phyloP scores from a whole-genome alignment of 2,888 invertebrate genomes.

The Sturmia bella region DNA sequence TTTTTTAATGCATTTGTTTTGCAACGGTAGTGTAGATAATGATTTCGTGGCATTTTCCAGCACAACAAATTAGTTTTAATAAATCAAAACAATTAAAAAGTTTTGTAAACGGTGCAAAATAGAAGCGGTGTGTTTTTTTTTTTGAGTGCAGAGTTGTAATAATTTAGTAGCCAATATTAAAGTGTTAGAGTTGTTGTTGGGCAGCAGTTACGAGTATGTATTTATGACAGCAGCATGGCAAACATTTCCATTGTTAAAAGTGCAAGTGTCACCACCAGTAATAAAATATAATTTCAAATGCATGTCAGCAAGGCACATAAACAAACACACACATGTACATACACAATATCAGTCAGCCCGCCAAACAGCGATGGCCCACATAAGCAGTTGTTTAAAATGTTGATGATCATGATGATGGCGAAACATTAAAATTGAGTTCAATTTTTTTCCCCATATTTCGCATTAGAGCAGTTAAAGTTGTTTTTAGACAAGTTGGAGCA shows the following conservation, averaged over 20 bases:
- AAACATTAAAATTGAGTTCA: constrained; percentile 25
- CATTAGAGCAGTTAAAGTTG: constrained; percentile 7
- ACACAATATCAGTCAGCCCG: not conserved
- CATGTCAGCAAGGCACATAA: constrained; percentile 40
- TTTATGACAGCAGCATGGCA: constrained; percentile 19
- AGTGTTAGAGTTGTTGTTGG: constrained; percentile 4
- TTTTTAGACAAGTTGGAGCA: not conserved
- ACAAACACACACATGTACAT: not conserved
- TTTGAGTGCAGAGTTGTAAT: constrained; percentile 34
- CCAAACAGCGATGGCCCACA: constrained; percentile 22
- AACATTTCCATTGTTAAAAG: constrained; percentile 39
- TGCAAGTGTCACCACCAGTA: constrained; percentile 45
- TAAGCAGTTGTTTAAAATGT: constrained; percentile 14
- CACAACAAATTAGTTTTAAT: constrained; percentile 66
- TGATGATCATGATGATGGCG: constrained; percentile 32
- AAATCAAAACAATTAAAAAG: constrained; percentile 71
- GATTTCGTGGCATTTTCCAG: constrained; percentile 5
- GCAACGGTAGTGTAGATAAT: constrained; percentile 18
- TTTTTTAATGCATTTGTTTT: not conserved
- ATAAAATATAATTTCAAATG: constrained; percentile 45
- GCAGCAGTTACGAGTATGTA: constrained; percentile 3
- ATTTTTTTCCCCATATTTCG: constrained; percentile 12
- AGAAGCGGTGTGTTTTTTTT: not conserved
- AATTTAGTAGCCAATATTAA: constrained; percentile 17
- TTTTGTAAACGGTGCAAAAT: constrained; percentile 48